Evolutionary conservation across 2,888 invertebrate species (phyloP).

Genomic region (Parasteatoda lunata): DNA sequence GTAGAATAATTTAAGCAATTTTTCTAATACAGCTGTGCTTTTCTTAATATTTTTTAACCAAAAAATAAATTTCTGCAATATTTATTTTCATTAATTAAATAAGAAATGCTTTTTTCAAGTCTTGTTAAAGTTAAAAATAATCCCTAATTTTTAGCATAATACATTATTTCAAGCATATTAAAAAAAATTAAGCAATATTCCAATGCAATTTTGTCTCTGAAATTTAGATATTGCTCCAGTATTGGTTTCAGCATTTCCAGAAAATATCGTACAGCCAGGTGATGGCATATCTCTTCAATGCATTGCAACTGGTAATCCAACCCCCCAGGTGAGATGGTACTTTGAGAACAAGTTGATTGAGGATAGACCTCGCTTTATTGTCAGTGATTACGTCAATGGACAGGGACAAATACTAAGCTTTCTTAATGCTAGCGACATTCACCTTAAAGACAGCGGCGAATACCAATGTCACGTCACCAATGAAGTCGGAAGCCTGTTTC

Average conservation of each 20-base stretch:
- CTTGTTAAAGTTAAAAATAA: too few species aligned
- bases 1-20: too few species aligned
- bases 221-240: slow-evolving; percentile 25
- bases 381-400: slow-evolving; percentile 71
- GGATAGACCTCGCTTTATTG: slow-evolving; percentile 8
- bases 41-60: too few species aligned
- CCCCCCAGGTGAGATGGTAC: slow-evolving; percentile 39
- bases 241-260: slow-evolving; percentile 20
- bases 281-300: slow-evolving; percentile 42
- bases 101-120: too few species aligned
- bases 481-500: slow-evolving; percentile 72
- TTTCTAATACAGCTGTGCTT: too few species aligned
- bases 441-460: slow-evolving; percentile 73
- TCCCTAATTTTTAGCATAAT: too few species aligned
- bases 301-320: slow-evolving; percentile 42
- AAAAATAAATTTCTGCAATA: too few species aligned
- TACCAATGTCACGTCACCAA: slow-evolving; percentile 73
- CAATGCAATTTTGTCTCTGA: not conserved
- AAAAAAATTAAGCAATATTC: too few species aligned
- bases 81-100: too few species aligned
- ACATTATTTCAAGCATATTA: too few species aligned
- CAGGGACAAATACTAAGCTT: slow-evolving; percentile 73
- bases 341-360: slow-evolving; percentile 27
- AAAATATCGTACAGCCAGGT: slow-evolving; percentile 33
- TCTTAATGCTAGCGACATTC: slow-evolving; percentile 73